Conservation (phyloP, 2,797 vertebrate species). For the Lithobates sylvaticus region DNA sequence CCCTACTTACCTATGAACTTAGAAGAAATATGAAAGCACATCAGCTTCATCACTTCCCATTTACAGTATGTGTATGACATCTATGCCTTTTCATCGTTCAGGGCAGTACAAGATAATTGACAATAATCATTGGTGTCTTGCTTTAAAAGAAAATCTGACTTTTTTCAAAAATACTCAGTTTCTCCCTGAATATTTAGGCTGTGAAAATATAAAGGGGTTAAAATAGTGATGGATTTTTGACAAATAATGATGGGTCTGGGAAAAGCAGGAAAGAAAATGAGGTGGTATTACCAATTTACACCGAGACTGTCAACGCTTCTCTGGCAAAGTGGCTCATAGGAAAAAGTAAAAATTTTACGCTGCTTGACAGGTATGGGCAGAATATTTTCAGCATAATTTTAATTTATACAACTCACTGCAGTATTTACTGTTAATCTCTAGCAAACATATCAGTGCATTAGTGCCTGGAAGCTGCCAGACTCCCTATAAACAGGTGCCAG, state of each 20-base stretch:
- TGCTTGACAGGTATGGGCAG: slow-evolving; percentile 40
- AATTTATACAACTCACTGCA: slow-evolving; percentile 33
- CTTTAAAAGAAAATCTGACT: too few species aligned
- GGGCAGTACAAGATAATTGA: too few species aligned
- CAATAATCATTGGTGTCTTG: too few species aligned
- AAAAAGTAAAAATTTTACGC: slow-evolving; percentile 9
- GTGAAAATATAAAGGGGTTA: neutral
- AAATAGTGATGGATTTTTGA: slow-evolving; percentile 20
- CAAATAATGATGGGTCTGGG: slow-evolving; percentile 4
- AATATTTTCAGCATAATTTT: slow-evolving; percentile 46
- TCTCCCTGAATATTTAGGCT: neutral
- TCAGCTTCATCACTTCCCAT: neutral
- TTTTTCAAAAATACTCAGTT: too few species aligned
- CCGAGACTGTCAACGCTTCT: slow-evolving; percentile 6
- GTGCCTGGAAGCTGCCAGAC: slow-evolving; percentile 47
- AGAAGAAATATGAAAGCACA: too few species aligned
- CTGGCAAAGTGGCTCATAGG: slow-evolving; percentile 17
- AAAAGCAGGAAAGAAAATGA: slow-evolving; percentile 1
- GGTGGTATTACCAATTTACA: slow-evolving; percentile 16
- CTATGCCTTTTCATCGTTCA: too few species aligned
- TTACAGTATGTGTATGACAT: neutral
- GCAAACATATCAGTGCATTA: slow-evolving; percentile 46
- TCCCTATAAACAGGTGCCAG: slow-evolving; percentile 46
- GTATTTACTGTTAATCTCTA: slow-evolving; percentile 50
- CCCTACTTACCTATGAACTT: too few species aligned